Base-by-base conservation (phyloP, 1,140 invertebrate species). In the Leptoteleia sp. region DNA sequence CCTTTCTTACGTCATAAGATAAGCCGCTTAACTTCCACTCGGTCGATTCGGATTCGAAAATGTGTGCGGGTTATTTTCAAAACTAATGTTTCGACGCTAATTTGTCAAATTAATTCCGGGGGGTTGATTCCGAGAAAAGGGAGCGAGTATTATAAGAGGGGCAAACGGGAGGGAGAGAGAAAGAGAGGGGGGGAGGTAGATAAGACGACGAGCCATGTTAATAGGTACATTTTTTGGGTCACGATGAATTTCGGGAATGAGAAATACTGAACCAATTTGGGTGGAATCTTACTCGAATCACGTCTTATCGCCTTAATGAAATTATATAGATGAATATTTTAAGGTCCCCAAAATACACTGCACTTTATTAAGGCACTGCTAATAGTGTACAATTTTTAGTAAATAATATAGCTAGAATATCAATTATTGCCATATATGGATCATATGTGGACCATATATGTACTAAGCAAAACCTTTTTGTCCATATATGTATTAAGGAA, bases 1-100 rank as follows among this genome's bases (percentile, higher is more conserved):
- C 40, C 64, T 72, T 52, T 71, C 43, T 62, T 76, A 50, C 54
- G 52, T 62, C 67, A 72, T 50, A 55, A 73, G 29, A 68, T 76
- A 70, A 80, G 57, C 68, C 17, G 27, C 55, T 72, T 76, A 72
- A 42, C 43, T 76, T 76, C 40, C 11, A 61, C 17, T 64, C 19
- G 38, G 9, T 54, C 13, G 27, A 65, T 29, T 13, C 42, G 8
- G n/a, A 52, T 11, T 42, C 9, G 13, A 45, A 55, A 50, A 43
- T 22, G 42, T 22, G 65, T 13, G 35, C 25, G 31, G 6, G 31
- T 40, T 43, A 70, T 70, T 62, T 62, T 37, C 27, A 16, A 55
- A 62, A 54, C 37, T 42, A 55, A 72, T 55, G 29, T 55, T 62
- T 55, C 57, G 47, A 25, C 19, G 25, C 33, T 55, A 37, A 64